Conservation (phyloP, 2,888 invertebrate species). For the Drosophila aldrichi region DNA sequence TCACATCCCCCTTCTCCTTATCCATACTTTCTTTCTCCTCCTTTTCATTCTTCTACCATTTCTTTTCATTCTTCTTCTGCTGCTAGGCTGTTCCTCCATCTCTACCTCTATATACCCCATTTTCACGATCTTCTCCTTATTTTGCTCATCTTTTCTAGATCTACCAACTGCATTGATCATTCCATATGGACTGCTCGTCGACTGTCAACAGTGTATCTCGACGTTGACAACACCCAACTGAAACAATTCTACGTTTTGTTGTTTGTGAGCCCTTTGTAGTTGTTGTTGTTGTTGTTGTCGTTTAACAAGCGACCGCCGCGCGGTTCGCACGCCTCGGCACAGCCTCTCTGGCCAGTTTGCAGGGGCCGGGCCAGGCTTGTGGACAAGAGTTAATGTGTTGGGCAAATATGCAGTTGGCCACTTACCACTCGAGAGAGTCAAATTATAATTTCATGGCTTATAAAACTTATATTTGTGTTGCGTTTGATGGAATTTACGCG, state of each 20-base stretch:
- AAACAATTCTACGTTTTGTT: neutral
- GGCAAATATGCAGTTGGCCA: constrained; percentile 72
- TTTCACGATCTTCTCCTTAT: too few relatives aligned
- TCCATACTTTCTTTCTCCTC: too few relatives aligned
- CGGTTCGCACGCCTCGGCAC: constrained; percentile 71
- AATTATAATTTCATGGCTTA: constrained; percentile 81
- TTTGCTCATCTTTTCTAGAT: neutral
- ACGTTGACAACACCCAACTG: neutral
- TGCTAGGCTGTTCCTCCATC: neutral
- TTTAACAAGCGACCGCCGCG: constrained; percentile 51
- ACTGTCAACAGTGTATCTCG: neutral
- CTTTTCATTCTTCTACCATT: too few relatives aligned
- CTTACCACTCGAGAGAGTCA: constrained; percentile 76
- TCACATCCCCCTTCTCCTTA: neutral
- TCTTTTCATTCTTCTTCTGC: neutral
- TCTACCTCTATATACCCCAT: too few relatives aligned
- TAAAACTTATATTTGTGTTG: constrained; percentile 78
- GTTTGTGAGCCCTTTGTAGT: constrained; percentile 22
- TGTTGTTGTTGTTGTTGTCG: constrained; percentile 27
- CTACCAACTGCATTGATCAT: neutral
- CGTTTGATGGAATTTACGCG: constrained; percentile 73
- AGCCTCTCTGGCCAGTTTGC: constrained; percentile 8
- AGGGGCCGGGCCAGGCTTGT: constrained; percentile 37
- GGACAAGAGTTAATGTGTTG: constrained; percentile 67
- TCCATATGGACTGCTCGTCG: neutral